These are phyloP conservation scores for Ptilonorhynchus violaceus DNA, from an alignment of 2,113 vertebrate species.

Conservation along the genomic window DNA sequence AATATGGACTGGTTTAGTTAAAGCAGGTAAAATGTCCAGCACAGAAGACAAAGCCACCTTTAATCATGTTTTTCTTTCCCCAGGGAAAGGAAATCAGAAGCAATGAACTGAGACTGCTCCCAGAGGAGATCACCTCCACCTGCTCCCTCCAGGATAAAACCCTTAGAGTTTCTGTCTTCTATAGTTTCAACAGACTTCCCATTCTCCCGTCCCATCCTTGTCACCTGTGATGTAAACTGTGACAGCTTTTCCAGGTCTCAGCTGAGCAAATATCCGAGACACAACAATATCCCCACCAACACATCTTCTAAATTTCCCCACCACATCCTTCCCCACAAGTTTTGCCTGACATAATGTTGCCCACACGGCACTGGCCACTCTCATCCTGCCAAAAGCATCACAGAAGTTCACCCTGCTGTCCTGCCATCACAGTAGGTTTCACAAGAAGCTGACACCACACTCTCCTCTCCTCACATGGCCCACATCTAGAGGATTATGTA, in stretches of 20 bases:
- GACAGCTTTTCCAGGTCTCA: neutral
- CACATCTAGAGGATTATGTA: neutral
- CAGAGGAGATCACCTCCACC: neutral
- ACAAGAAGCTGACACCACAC: neutral
- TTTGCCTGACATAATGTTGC: neutral
- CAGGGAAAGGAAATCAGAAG: neutral
- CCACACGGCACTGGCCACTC: neutral
- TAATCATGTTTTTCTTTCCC: neutral
- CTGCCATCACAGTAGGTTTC: neutral
- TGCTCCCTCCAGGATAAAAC: neutral
- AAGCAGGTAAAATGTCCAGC: neutral
- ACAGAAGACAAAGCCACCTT: neutral
- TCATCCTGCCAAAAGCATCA: neutral
- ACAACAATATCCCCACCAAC: neutral
- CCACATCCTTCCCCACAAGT: neutral
- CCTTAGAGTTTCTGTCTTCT: neutral
- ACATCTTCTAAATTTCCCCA: neutral
- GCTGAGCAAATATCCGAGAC: neutral
- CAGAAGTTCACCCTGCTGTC: neutral
- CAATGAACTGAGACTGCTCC: neutral
- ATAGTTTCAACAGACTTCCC: neutral
- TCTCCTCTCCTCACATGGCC: neutral
- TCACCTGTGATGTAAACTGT: neutral
- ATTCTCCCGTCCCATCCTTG: neutral
- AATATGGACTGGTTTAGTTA: neutral